Percentiles rank a stretch among this genome's conserved stretches.
Conservation (phyloP, 92 coral and sea anemone species). For the Paragorgia papillata region DNA sequence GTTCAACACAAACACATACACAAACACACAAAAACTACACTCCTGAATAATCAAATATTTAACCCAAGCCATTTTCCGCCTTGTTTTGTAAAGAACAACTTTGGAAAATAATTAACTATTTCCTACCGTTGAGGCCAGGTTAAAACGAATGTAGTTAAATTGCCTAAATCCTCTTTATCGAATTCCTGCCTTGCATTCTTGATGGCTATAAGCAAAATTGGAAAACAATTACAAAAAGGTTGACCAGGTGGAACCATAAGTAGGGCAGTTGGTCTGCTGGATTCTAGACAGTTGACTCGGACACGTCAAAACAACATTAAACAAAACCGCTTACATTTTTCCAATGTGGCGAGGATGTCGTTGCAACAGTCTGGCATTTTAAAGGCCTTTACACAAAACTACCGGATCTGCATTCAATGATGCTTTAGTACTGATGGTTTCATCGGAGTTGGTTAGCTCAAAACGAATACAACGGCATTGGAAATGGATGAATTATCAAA, state of each 20-base stretch:
- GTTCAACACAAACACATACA: too few relatives aligned
- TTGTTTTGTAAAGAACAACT: too few relatives aligned
- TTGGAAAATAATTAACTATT: too few relatives aligned
- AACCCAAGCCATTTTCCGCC: too few relatives aligned
- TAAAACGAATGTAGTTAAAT: slow-evolving; percentile 76
- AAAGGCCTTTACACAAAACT: slow-evolving; percentile 3
- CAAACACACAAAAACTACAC: too few relatives aligned
- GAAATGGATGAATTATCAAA: background rate
- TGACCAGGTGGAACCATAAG: too few relatives aligned
- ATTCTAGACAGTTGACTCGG: slow-evolving; percentile 3
- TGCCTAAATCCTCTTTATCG: slow-evolving; percentile 78
- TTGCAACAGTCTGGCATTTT: slow-evolving; percentile 98
- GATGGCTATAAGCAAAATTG: slow-evolving; percentile 54
- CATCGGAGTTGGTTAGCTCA: background rate
- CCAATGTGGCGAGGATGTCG: slow-evolving; percentile 82
- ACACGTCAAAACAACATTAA: background rate
- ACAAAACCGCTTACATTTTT: slow-evolving; percentile 76
- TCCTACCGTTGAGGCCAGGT: slow-evolving; percentile 98
- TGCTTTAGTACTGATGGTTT: background rate
- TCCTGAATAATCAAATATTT: too few relatives aligned
- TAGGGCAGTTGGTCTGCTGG: too few relatives aligned
- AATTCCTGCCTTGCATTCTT: slow-evolving; percentile 78
- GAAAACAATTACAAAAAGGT: background rate
- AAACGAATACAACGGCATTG: background rate
- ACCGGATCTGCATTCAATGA: slow-evolving; percentile 11